Evolutionary conservation across 2,113 vertebrate species (phyloP).

Genomic region (Phoxinus phoxinus): DNA sequence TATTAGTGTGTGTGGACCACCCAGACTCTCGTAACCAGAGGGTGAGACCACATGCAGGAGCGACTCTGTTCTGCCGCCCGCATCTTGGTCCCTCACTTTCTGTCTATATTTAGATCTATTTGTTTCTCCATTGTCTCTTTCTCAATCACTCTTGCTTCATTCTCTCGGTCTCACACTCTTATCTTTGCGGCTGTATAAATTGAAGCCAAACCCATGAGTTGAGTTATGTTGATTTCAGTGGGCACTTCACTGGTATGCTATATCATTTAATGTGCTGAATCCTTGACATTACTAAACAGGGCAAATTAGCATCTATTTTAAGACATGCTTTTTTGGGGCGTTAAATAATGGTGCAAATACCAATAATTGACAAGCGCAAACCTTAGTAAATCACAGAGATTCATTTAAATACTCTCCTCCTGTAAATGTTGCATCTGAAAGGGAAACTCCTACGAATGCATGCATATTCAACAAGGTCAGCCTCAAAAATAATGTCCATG

Average conservation of each 20-base stretch:
- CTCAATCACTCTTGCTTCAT: conserved; percentile 14
- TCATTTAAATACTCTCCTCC: too few relatives aligned
- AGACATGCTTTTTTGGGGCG: too few relatives aligned
- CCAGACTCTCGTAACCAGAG: conserved; percentile 64
- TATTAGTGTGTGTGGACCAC: conserved; percentile 75
- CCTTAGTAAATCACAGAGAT: too few relatives aligned
- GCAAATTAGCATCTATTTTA: too few relatives aligned
- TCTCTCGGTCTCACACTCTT: not conserved
- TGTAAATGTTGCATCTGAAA: too few relatives aligned
- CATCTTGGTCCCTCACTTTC: conserved; percentile 34
- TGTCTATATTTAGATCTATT: conserved; percentile 25
- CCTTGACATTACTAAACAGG: too few relatives aligned
- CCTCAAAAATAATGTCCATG: too few relatives aligned
- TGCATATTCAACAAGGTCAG: too few relatives aligned
- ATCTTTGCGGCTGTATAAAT: not conserved
- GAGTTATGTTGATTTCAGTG: not conserved
- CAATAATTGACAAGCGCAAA: too few relatives aligned
- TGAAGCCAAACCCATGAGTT: not conserved
- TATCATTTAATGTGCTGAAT: too few relatives aligned
- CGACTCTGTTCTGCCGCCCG: conserved; percentile 34
- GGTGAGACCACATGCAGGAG: conserved; percentile 52
- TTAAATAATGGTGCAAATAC: too few relatives aligned
- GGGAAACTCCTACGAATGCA: too few relatives aligned
- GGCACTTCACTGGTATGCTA: not conserved
- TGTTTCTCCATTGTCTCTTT: conserved; percentile 17